phyloP scores from a whole-genome alignment of 2,797 vertebrate species.

The Takifugu ocellatus region DNA sequence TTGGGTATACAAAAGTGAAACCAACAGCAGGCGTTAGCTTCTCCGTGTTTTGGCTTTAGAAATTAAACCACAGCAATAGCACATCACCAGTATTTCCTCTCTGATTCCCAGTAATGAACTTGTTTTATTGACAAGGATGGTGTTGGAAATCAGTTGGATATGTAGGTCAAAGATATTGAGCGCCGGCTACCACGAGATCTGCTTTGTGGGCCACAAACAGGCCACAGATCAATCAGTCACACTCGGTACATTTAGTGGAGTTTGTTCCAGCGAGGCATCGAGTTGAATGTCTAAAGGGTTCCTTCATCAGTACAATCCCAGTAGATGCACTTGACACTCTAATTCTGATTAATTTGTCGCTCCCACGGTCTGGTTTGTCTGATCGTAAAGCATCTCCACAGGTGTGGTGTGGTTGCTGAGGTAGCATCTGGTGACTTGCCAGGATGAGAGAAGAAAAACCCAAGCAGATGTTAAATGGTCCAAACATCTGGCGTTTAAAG shows the following conservation, averaged over 20 bases:
- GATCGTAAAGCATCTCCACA: slow-evolving; percentile 20
- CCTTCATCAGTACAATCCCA: slow-evolving; percentile 2
- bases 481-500: slow-evolving; percentile 39
- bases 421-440: slow-evolving; percentile 41
- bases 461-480: slow-evolving; percentile 36
- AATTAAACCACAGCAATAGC: slow-evolving; percentile 52
- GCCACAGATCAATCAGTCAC: slow-evolving; percentile 74
- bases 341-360: slow-evolving; percentile 29
- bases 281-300: slow-evolving; percentile 2
- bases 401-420: slow-evolving; percentile 9
- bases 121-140: slow-evolving; percentile 62
- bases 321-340: slow-evolving; percentile 11
- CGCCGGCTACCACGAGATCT: slow-evolving; percentile 60
- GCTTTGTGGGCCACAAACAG: slow-evolving; percentile 66
- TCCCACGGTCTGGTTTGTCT: slow-evolving; percentile 24
- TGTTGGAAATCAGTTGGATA: slow-evolving; percentile 58
- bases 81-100: slow-evolving; percentile 34
- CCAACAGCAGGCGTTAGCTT: slow-evolving; percentile 6
- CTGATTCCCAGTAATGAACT: slow-evolving; percentile 62
- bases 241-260: slow-evolving; percentile 57
- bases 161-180: slow-evolving; percentile 81
- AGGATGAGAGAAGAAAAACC: slow-evolving; percentile 25
- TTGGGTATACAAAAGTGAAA: no score
- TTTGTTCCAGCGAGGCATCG: slow-evolving; percentile 24
- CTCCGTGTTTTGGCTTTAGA: slow-evolving; percentile 24